Conservation (phyloP, 2,888 invertebrate genomes). For the Zygothrica quintamaculata region DNA sequence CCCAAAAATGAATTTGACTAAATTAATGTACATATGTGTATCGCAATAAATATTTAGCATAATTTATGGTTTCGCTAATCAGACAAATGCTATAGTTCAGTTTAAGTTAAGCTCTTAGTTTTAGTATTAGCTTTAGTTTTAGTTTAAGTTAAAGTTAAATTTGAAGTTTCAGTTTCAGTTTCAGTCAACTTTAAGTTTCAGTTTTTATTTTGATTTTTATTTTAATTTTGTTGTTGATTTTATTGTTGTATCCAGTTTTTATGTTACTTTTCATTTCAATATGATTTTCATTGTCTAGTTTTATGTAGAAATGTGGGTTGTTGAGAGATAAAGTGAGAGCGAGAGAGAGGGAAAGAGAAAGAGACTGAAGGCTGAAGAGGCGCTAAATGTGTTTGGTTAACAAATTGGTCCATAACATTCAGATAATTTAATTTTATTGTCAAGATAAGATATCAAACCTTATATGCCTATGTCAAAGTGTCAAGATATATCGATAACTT, state of each 20-base stretch:
- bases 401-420: conserved; percentile 69
- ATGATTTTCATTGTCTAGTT: conserved; percentile 22
- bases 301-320: conserved; percentile 12
- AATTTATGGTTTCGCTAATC: conserved; percentile 64
- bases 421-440: conserved; percentile 50
- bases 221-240: no score
- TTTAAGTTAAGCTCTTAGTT: conserved; percentile 8
- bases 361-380: conserved; percentile 22
- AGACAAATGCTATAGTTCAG: conserved; percentile 25
- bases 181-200: no score
- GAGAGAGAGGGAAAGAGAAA: no score
- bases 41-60: conserved; percentile 68
- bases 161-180: no score
- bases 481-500: conserved; percentile 10
- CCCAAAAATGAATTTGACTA: conserved; percentile 69
- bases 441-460: conserved; percentile 50
- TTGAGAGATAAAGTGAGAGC: no score
- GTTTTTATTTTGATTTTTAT: no score
- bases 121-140: no score
- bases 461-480: conserved; percentile 36
- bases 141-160: neutral
- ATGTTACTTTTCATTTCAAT: conserved; percentile 38
- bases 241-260: no score
- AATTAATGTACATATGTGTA: conserved; percentile 57
- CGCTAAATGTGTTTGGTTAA: conserved; percentile 63